A percentile compares a stretch with the other conserved stretches of the same genome.
Evolutionary conservation across 2,797 vertebrate genomes (phyloP).

Genomic region (Pseudochaenichthys georgianus): DNA sequence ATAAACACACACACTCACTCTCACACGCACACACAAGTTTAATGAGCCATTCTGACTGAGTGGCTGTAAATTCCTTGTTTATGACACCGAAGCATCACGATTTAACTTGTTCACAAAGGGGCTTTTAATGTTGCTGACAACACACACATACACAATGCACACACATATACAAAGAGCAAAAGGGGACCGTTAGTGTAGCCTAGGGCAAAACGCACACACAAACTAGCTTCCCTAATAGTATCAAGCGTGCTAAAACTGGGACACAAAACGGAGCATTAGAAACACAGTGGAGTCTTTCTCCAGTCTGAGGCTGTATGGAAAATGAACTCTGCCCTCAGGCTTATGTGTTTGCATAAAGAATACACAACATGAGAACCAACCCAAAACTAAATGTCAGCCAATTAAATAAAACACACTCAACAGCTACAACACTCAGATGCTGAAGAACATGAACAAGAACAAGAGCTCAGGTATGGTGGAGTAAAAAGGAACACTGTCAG

Average conservation of each 20-base stretch:
- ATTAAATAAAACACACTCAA: constrained; percentile 27
- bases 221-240: constrained; percentile 47
- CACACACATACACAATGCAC: constrained; percentile 23
- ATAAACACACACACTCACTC: constrained; percentile 52
- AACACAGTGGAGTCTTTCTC: constrained; percentile 49
- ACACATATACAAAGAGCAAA: constrained; percentile 36
- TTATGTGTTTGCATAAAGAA: constrained; percentile 50
- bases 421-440: constrained; percentile 9
- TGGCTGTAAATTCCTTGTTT: constrained; percentile 76
- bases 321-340: constrained; percentile 50
- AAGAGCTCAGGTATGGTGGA: not conserved
- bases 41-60: constrained; percentile 74
- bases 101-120: constrained; percentile 67
- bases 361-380: constrained; percentile 32
- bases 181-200: constrained; percentile 54
- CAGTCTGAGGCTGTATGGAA: constrained; percentile 41
- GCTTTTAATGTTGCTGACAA: constrained; percentile 57
- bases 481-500: not conserved
- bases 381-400: constrained; percentile 35
- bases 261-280: constrained; percentile 63
- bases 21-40: constrained; percentile 46
- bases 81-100: constrained; percentile 62
- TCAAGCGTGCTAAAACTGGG: constrained; percentile 59
- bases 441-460: constrained; percentile 5
- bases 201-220: constrained; percentile 48